Percentiles rank a stretch among this genome's conserved stretches.
Evolutionary conservation across 2,797 vertebrate genomes (phyloP).

Genomic region (Lates japonicus): DNA sequence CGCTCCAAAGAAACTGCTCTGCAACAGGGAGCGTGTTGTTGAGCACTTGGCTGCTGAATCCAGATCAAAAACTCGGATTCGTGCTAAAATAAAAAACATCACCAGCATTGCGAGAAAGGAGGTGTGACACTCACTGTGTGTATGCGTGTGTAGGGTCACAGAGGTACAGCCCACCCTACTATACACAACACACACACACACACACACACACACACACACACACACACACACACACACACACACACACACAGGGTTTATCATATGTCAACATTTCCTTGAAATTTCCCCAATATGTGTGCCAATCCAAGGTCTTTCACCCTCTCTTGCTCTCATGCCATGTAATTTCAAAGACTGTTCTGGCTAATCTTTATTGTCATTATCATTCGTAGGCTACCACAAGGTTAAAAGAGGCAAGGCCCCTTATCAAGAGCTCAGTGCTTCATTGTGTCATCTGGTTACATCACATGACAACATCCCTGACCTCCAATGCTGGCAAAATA

Average conservation of each 20-base stretch:
- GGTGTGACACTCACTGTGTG: conserved; percentile 63
- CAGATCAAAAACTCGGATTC: conserved; percentile 81
- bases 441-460: conserved; percentile 53
- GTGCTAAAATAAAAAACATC: conserved; percentile 84
- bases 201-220: neutral
- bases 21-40: conserved; percentile 60
- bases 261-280: conserved; percentile 73
- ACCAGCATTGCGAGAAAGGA: conserved; percentile 67
- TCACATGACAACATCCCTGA: conserved; percentile 66
- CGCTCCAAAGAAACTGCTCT: conserved; percentile 35
- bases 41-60: conserved; percentile 66
- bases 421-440: conserved; percentile 32
- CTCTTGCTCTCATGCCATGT: neutral
- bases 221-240: neutral
- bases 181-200: conserved; percentile 21
- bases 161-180: conserved; percentile 24
- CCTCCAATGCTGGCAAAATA: conserved; percentile 36
- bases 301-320: conserved; percentile 43
- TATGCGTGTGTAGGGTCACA: conserved; percentile 43
- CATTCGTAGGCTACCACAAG: conserved; percentile 39
- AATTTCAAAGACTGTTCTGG: conserved; percentile 10
- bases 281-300: neutral
- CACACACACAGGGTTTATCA: conserved; percentile 51
- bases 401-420: conserved; percentile 53
- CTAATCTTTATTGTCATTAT: conserved; percentile 44